A percentile compares a stretch with the other conserved stretches of the same genome.
These are phyloP conservation scores for Trichogramma evanescens DNA, from an alignment of 2,888 invertebrate species.

Conservation along the genomic window DNA sequence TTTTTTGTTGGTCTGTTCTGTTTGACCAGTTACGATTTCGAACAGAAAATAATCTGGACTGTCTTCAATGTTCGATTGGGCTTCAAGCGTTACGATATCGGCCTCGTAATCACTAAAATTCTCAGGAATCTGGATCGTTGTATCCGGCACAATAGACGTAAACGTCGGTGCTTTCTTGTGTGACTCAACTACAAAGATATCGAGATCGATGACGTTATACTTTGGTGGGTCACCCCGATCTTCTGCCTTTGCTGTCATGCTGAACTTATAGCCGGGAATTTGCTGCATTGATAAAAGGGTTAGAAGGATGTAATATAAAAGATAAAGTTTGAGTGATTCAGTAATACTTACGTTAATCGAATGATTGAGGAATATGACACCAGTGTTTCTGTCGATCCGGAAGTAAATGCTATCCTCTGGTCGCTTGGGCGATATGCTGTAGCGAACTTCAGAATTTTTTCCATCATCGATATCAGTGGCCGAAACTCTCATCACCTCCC, in stretches of 20 bases:
- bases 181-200: slow-evolving; percentile 80
- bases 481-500: slow-evolving; percentile 81
- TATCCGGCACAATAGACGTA: slow-evolving; percentile 51
- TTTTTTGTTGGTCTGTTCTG: slow-evolving; percentile 77
- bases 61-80: slow-evolving; percentile 70
- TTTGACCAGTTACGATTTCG: slow-evolving; percentile 73
- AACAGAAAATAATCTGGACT: slow-evolving; percentile 62
- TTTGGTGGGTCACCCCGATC: slow-evolving; percentile 66
- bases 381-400: slow-evolving; percentile 72
- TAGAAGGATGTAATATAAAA: background rate
- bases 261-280: slow-evolving; percentile 59
- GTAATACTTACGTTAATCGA: slow-evolving; percentile 57
- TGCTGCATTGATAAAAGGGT: slow-evolving; percentile 46
- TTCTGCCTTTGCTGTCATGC: slow-evolving; percentile 67
- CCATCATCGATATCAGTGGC: slow-evolving; percentile 90
- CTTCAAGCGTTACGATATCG: slow-evolving; percentile 64
- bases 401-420: slow-evolving; percentile 62
- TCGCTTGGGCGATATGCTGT: slow-evolving; percentile 51
- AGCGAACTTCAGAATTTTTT: slow-evolving; percentile 78
- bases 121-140: slow-evolving; percentile 64
- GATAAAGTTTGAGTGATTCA: background rate
- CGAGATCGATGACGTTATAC: slow-evolving; percentile 67
- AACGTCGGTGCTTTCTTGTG: slow-evolving; percentile 78
- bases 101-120: slow-evolving; percentile 66
- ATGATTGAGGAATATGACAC: slow-evolving; percentile 71